Percentiles rank a stretch among this genome's conserved stretches.
Conservation (phyloP, 2,797 vertebrate species). For the Hippocampus kuda region DNA sequence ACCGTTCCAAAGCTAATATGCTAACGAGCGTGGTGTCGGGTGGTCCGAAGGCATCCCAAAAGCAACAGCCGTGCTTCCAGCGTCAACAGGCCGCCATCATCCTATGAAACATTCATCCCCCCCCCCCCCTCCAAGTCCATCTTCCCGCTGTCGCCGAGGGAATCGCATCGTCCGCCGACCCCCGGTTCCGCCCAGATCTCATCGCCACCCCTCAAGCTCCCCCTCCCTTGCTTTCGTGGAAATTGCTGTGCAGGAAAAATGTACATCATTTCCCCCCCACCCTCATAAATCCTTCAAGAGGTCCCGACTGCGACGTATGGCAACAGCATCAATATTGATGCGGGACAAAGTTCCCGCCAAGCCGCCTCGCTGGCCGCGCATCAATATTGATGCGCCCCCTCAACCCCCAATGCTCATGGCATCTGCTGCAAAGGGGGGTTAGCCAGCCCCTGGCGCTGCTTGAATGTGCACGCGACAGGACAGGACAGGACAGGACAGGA, state of each 20-base stretch:
- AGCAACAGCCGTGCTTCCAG: background rate
- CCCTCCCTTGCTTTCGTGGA: background rate
- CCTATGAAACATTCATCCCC: background rate
- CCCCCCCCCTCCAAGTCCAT: background rate
- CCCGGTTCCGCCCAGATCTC: conserved; percentile 1
- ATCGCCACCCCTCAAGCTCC: background rate
- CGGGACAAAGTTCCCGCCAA: conserved; percentile 48
- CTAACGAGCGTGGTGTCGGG: background rate
- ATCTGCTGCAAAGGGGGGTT: background rate
- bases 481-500: conserved; percentile 8
- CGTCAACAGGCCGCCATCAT: background rate
- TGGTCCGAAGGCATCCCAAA: background rate
- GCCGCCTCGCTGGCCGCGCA: conserved; percentile 66
- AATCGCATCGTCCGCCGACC: background rate
- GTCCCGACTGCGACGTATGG: conserved; percentile 9
- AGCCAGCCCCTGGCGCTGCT: background rate
- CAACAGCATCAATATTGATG: conserved; percentile 74
- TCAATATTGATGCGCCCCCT: conserved; percentile 66
- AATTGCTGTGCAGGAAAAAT: background rate
- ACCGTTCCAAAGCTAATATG: background rate
- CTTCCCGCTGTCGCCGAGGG: background rate
- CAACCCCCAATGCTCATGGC: background rate
- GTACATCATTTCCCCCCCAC: background rate
- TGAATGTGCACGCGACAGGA: conserved; percentile 51
- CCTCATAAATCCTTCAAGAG: background rate